Evolutionary conservation across 2,797 vertebrate species (phyloP), one percentile per base, ranked within the genome.

Genomic region (Corythornis leucogaster): DNA sequence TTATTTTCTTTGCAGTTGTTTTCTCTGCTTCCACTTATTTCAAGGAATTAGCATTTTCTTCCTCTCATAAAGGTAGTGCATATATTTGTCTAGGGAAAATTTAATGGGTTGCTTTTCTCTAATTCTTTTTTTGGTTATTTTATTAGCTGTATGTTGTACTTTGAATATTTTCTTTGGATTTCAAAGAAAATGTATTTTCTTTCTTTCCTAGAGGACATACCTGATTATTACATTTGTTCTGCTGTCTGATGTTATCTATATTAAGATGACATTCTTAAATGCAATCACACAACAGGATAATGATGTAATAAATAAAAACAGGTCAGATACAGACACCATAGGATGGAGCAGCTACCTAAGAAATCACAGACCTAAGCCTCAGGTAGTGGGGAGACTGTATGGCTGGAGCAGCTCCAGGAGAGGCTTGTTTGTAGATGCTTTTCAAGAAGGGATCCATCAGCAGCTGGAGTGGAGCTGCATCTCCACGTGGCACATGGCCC

Each of bases 281-380:
- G 10, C 1, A 2, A 22, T 51, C 16, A 33, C 17, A 42, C 3
- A 68, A 38, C 1, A 2, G 12, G 28, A 38, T 8, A 68, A 20
- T 38, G 51, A 62, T 7, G 2, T 50, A 26, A 50, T 26, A 50
- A 50, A 9, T 26, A 50, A 50, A 26, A 25, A 26, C 24, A 55
- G 46, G 25, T 35, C 45, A 59, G 20, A 15, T 15, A 15, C n/a
- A 30, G 25, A 62, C 5, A 45, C 2, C 11, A 15, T 3, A 30
- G 17, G 15, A 33, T 3, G 6, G 25, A 67, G 9, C 5, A 7
- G 3, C 20, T 33, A 6, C 30, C 30, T 79, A 28, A 64, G 68
- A 59, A 82, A 46, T 11, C 28, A 5, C 0, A 0, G 58, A 22
- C 6, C 33, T 0, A 1, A 3, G 3, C 9, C 16, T 69, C 40